Base-by-base conservation (phyloP, 2,888 invertebrate species). In the Rhimphoctona megacephalus region DNA sequence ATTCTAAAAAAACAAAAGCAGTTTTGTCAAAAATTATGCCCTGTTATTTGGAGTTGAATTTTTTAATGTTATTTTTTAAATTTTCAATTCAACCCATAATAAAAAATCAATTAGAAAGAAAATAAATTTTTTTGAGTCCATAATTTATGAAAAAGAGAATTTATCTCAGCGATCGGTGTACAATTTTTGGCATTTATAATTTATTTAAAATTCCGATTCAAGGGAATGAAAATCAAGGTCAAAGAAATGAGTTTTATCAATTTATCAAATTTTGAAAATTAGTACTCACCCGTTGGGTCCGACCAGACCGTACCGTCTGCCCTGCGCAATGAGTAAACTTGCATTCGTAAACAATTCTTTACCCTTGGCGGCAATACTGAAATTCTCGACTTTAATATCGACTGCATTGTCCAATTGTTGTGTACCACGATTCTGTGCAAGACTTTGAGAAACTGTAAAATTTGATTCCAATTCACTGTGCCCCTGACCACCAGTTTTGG, bases 381-480 rank as follows among this genome's bases (percentile, higher is more conserved):
- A 99, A 94, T 98, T 99, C 93, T 99, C 99, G 22, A 99, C 98
- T 96, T 99, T 99, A 77, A 99, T 99, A 94, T 99, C 99, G 17
- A 98, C 97, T 0, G 99, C 99, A 94, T 98, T 97, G 93, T 99
- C 99, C 90, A 98, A 83, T 86, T 94, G 94, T 57, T 93, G 92
- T 3, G 89, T 83, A n/a, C 92, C 91, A 0, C 94, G 92, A 72
- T 94, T 94, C 77, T 94, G 95, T 52, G 95, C 96, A 96, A 90
- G 96, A 96, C 95, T 96, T 80, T 97, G 97, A 6, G 99, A 99
- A 87, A 99, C 98, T 5, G 99, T 98, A 93, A 99, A 99, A 94
- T 99, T 99, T 54, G 97, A 97, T 84, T 98, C 98, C 22, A 99
- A 95, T 82, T 98, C 98, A 61, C 98, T 98, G 93, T 98, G 97